Evolutionary conservation across 2,797 vertebrate genomes (phyloP), one percentile per base, ranked within the genome.

Genomic region (Chelmon rostratus): DNA sequence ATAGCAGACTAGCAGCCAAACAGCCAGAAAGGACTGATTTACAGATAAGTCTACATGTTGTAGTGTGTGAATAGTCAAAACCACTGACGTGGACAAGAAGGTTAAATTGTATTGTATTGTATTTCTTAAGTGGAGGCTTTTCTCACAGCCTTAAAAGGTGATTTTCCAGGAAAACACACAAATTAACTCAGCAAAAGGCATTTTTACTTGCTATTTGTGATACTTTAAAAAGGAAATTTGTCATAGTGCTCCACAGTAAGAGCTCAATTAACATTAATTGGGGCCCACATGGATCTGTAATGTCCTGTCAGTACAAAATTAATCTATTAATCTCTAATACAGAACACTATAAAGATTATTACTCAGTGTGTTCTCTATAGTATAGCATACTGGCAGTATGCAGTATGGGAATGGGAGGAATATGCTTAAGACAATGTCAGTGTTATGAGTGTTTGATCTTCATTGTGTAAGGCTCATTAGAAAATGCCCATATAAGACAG

Each of bases 391-490:
- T 65, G 37, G 37, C n/a, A n/a, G n/a, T 37, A 37, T 47, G 33
- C 70, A 47, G 23, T 7, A 35, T 42, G 25, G 35, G 42, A 50
- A 42, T 31, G 8, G 15, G 21, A 40, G 49, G 46, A 35, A 38
- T 65, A 33, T 50, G 13, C 46, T 5, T 52, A 59, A 56, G 52
- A 68, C 5, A 47, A 33, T 5, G 40, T 59, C 62, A 6, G 25
- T 53, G 31, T 57, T 56, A 57, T 65, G 7, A 69, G 44, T 58
- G 28, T 23, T 58, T 66, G 58, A 50, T 35, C 52, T 66, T 53
- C 16, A 52, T 40, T 79, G 44, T 64, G 23, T 46, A 42, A 40
- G 47, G 28, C 42, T 68, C 57, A 74, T 79, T 50, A 52, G 38
- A 25, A 65, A 61, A 79, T 57, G 44, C 4, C 23, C 15, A 57